A percentile compares a stretch with the other conserved stretches of the same genome.
phyloP scores from a whole-genome alignment of 2,797 vertebrate species.

The Artibeus jamaicensis region DNA sequence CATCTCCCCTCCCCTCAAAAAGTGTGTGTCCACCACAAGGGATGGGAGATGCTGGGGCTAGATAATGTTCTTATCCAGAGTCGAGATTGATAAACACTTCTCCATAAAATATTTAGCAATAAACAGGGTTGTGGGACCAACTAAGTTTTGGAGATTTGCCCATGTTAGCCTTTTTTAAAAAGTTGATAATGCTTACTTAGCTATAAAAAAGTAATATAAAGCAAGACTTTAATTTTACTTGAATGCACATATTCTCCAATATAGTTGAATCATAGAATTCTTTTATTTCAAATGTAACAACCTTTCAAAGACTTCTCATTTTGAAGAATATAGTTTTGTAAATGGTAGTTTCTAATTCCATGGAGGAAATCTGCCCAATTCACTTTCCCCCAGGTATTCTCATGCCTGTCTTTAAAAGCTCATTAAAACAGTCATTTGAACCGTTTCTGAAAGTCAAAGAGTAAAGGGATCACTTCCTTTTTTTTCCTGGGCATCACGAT shows the following conservation, averaged over 20 bases:
- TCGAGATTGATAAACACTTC: background rate
- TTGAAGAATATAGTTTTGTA: background rate
- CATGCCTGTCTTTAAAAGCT: background rate
- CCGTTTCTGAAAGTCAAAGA: conserved; percentile 18
- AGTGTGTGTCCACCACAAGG: background rate
- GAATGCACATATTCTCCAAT: background rate
- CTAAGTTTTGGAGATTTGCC: background rate
- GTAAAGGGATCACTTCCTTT: conserved; percentile 29
- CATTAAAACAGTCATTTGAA: conserved; percentile 40
- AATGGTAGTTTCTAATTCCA: background rate
- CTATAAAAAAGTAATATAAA: background rate
- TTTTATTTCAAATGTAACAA: background rate
- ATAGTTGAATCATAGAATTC: background rate
- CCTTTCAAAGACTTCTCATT: background rate
- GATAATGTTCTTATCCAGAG: background rate
- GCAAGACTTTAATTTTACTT: background rate
- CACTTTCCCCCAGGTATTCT: background rate
- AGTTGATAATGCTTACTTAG: background rate
- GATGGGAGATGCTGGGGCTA: background rate
- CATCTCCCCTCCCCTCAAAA: background rate
- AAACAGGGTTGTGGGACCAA: background rate
- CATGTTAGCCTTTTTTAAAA: background rate
- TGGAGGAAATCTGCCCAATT: background rate
- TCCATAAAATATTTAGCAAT: background rate
- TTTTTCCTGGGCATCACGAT: background rate